phyloP scores from a whole-genome alignment of 2,113 vertebrate species.

The Tor tambroides region DNA sequence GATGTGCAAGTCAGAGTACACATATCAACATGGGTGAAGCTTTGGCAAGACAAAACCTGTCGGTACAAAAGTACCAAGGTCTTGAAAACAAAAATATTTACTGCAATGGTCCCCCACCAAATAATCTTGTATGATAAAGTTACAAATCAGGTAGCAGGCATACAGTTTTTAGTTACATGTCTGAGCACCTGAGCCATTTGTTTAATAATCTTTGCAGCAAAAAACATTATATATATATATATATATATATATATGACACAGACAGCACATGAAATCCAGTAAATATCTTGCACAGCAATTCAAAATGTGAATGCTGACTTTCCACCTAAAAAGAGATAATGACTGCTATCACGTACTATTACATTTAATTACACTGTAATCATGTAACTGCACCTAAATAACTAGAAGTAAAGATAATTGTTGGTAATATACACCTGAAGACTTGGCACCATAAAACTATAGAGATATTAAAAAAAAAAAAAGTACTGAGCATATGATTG shows the following conservation, averaged over 20 bases:
- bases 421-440: not conserved
- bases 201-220: conserved; percentile 33
- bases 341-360: conserved; percentile 5
- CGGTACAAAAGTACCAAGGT: not conserved
- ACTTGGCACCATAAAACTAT: not conserved
- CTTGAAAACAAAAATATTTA: conserved; percentile 16
- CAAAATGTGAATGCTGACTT: conserved; percentile 17
- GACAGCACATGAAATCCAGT: not conserved
- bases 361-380: not conserved
- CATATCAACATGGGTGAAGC: not conserved
- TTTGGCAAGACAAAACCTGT: conserved; percentile 43
- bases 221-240: not conserved
- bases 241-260: not conserved
- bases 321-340: conserved; percentile 17
- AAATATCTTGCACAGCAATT: not conserved
- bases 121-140: conserved; percentile 9
- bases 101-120: conserved; percentile 48
- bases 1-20: conserved; percentile 36
- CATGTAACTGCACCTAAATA: not conserved
- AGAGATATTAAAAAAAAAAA: not conserved
- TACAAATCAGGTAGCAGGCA: conserved; percentile 24
- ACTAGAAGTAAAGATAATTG: not conserved
- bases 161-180: not conserved
- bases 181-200: conserved; percentile 35
- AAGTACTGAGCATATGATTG: conserved; percentile 21